Percentiles rank a stretch among this genome's conserved stretches.
Evolutionary conservation across 2,797 vertebrate species (phyloP).

Genomic region (Pseudopleuronectes americanus): DNA sequence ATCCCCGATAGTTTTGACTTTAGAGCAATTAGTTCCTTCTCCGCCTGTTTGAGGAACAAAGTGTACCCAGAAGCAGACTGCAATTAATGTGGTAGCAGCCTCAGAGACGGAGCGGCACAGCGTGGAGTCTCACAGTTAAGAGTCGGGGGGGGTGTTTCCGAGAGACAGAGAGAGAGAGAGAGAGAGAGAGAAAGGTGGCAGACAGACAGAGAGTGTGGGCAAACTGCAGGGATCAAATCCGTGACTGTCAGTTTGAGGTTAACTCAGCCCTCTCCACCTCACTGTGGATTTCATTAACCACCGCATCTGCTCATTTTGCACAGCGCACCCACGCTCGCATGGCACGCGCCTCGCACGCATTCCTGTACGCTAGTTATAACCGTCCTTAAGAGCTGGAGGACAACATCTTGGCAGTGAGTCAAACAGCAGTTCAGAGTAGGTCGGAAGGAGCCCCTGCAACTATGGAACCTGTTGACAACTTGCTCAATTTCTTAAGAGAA

Average conservation of each 20-base stretch:
- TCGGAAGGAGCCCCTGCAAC: slow-evolving; percentile 28
- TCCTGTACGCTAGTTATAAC: slow-evolving; percentile 39
- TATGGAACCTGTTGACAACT: slow-evolving; percentile 21
- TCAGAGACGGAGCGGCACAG: slow-evolving; percentile 34
- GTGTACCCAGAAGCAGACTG: slow-evolving; percentile 50
- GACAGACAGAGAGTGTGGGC: slow-evolving; percentile 23
- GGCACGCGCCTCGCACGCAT: slow-evolving; percentile 20
- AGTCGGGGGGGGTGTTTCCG: slow-evolving; percentile 29
- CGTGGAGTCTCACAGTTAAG: slow-evolving; percentile 23
- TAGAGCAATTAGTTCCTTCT: slow-evolving; percentile 59
- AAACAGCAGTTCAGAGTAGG: slow-evolving; percentile 26
- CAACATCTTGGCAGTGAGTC: slow-evolving; percentile 33
- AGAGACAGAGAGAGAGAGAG: slow-evolving; percentile 24
- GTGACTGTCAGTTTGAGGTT: slow-evolving; percentile 36
- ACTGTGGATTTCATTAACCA: slow-evolving; percentile 60
- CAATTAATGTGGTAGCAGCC: slow-evolving; percentile 42
- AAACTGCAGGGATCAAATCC: slow-evolving; percentile 23
- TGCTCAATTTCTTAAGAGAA: not conserved
- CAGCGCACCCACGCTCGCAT: slow-evolving; percentile 42
- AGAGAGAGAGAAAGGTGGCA: slow-evolving; percentile 25
- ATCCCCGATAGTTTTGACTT: slow-evolving; percentile 49
- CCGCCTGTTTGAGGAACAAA: slow-evolving; percentile 32
- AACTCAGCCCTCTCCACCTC: slow-evolving; percentile 23
- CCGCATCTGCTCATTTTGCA: slow-evolving; percentile 51
- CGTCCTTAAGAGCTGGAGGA: slow-evolving; percentile 13